Percentiles rank a stretch among this genome's conserved stretches.
Conservation (phyloP, 2,797 vertebrate genomes). For the Crocodylus rhombifer region DNA sequence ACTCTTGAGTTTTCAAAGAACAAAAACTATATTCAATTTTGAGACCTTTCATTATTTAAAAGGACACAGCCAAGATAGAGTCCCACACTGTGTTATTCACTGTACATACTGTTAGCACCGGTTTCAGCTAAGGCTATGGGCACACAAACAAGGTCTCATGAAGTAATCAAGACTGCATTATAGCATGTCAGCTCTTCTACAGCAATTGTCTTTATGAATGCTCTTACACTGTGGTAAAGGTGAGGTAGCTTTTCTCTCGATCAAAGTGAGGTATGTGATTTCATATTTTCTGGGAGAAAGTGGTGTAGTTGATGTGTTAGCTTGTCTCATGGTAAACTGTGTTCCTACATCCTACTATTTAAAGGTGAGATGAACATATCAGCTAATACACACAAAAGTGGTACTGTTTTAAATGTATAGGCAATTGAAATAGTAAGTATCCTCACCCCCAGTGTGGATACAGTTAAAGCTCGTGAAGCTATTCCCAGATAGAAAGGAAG, state of each 20-base stretch:
- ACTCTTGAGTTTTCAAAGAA: conserved; percentile 1
- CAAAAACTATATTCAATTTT: background rate
- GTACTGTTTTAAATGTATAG: background rate
- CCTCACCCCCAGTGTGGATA: background rate
- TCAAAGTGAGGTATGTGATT: no score
- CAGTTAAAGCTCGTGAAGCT: background rate
- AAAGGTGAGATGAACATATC: background rate
- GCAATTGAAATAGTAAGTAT: background rate
- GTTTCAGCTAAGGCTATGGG: no score
- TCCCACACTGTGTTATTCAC: background rate
- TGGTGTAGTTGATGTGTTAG: no score
- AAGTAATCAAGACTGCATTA: no score
- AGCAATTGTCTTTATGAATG: no score
- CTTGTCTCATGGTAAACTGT: no score
- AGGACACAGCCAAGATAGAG: background rate
- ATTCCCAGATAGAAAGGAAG: background rate
- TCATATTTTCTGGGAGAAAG: no score
- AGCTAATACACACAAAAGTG: conserved; percentile 5
- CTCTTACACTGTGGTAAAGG: no score
- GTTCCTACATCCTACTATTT: background rate
- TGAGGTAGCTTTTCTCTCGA: no score
- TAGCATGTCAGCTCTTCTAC: no score
- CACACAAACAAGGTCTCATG: no score
- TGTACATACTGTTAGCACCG: rapidly evolving
- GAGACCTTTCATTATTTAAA: background rate